These are phyloP conservation scores for Stigmatopora nigra DNA, from an alignment of 2,113 vertebrate species.

Conservation along the genomic window DNA sequence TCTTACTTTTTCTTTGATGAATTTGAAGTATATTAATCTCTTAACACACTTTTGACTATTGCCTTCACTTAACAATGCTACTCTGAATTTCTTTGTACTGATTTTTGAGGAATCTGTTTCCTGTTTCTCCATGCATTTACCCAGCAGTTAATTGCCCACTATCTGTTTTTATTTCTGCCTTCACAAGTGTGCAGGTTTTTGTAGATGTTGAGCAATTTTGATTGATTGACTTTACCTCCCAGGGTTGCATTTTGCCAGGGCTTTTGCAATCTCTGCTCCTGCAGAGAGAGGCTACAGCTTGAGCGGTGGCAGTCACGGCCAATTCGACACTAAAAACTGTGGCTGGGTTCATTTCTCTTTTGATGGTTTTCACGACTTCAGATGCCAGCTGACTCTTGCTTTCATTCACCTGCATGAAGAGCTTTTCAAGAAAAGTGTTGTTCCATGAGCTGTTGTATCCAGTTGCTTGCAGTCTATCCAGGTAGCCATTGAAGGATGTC, in stretches of 20 bases:
- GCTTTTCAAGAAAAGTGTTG: slow-evolving; percentile 72
- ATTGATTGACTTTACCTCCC: slow-evolving; percentile 69
- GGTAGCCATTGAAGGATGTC: slow-evolving; percentile 68
- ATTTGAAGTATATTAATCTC: neutral
- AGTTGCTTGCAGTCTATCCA: slow-evolving; percentile 58
- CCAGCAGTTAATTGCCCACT: neutral
- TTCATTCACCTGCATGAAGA: slow-evolving; percentile 48
- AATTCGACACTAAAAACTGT: slow-evolving; percentile 72
- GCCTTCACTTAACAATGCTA: neutral
- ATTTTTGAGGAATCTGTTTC: neutral
- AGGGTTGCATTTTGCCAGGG: slow-evolving; percentile 67
- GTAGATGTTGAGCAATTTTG: neutral
- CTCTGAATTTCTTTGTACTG: neutral
- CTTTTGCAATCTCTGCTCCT: slow-evolving; percentile 64
- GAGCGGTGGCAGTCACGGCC: slow-evolving; percentile 72
- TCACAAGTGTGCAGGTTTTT: too few relatives aligned
- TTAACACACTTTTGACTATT: neutral
- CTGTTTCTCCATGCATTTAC: neutral
- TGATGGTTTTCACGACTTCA: slow-evolving; percentile 8
- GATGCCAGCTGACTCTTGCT: slow-evolving; percentile 30
- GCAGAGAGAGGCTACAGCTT: slow-evolving; percentile 72
- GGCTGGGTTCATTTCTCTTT: slow-evolving; percentile 32
- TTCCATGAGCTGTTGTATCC: slow-evolving; percentile 31
- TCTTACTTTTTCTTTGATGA: neutral
- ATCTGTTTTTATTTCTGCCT: neutral